Conservation (phyloP, 2,797 vertebrate genomes). For the Lemur catta region DNA sequence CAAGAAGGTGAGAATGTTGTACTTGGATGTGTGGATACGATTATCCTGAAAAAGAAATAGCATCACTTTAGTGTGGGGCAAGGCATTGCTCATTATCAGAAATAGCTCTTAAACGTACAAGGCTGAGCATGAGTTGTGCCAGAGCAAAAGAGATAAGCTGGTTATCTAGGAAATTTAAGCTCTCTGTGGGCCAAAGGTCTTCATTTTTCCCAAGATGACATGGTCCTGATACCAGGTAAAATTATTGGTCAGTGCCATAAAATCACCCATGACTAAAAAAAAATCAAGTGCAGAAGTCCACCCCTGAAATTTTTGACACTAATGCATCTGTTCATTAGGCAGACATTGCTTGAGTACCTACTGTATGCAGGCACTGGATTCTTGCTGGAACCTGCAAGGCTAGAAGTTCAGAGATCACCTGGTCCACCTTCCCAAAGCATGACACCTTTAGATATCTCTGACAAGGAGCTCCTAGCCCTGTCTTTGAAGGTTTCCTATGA, state of each 20-base stretch:
- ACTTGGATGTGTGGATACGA: conserved; percentile 91
- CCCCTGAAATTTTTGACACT: background rate
- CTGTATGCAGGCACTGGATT: background rate
- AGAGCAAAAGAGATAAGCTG: background rate
- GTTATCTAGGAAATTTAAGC: background rate
- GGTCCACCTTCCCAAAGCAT: background rate
- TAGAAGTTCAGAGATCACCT: background rate
- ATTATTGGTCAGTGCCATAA: background rate
- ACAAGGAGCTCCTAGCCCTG: background rate
- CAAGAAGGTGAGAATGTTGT: conserved; percentile 91
- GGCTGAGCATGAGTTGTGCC: background rate
- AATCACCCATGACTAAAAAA: background rate
- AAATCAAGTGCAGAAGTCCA: background rate
- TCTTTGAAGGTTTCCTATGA: background rate
- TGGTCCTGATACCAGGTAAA: background rate
- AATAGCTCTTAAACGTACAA: background rate
- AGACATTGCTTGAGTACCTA: background rate
- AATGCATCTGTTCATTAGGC: background rate
- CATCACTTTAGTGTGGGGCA: background rate
- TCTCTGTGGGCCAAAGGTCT: background rate
- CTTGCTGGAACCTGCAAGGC: background rate
- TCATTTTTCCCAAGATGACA: background rate
- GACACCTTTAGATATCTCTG: background rate
- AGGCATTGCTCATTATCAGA: background rate
- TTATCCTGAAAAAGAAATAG: conserved; percentile 87